Evolutionary conservation across 2,113 vertebrate genomes (phyloP), one percentile per base, ranked within the genome.

Genomic region (Nymphicus hollandicus): DNA sequence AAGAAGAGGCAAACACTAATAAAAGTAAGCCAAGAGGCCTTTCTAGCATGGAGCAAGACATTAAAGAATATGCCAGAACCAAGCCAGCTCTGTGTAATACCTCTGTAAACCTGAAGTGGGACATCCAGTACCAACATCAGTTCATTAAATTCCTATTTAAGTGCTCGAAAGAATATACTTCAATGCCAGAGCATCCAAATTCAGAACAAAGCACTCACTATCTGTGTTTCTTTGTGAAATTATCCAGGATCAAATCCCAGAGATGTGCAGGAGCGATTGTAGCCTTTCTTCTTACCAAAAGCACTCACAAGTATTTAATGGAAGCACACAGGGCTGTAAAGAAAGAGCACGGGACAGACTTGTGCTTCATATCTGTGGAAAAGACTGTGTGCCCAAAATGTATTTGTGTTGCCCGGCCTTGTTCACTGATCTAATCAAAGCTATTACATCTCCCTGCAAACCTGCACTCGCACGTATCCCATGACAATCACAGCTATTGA

Each of bases 201-300:
- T 71, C 50, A 78, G 31, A 95, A 81, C 27, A 84, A 39, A 60
- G 16, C 1, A 23, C 17, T 74, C 27, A 14, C 25, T 61, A 29
- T 64, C 35, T 47, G 2, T 50, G 35, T 41, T 16, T 72, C 41
- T n/a, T 29, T 28, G 35, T 31, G 39, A 81, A 84, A 81, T 71
- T 84, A 64, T 16, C 28, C 33, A 91, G 35, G 12, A 88, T 79
- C 39, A 1, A 0, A 84, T 60, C 61, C 24, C 29, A 71, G 37
- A 52, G 47, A 81, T 0, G 1, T 1, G 4, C 31, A 77, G 72
- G 12, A 49, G 9, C 0, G 0, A 64, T 84, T 52, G 81, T 11
- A 81, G 7, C 22, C 31, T 78, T 66, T 83, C 23, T 58, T 64
- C 22, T 79, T 44, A 55, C 20, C 37, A 64, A 86, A 84, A 13